Evolutionary conservation across 1,140 invertebrate genomes (phyloP).

Genomic region (Rhopalosiphum padi): DNA sequence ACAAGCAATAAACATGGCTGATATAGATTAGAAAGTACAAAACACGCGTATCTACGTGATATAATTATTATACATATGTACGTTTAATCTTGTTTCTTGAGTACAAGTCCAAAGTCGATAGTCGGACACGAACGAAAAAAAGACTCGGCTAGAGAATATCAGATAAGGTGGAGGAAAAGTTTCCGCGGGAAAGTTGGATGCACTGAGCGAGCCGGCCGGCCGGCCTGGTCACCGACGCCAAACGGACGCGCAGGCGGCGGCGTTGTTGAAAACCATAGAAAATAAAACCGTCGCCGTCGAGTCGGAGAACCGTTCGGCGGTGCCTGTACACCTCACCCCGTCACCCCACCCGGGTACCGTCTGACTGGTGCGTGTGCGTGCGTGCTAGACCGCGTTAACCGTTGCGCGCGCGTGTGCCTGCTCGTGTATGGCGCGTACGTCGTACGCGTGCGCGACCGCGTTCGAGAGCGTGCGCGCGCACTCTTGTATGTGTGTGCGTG

Average conservation of each 20-base stretch:
- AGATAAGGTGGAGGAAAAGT: not conserved
- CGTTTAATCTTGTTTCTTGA: no score
- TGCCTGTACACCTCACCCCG: no score
- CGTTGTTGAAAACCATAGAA: no score
- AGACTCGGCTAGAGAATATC: not conserved
- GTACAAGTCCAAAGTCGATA: not conserved
- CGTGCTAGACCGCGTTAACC: not conserved
- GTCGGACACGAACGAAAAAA: not conserved
- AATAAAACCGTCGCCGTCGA: not conserved
- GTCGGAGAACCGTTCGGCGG: not conserved
- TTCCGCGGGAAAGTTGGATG: not conserved
- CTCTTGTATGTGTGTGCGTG: not conserved
- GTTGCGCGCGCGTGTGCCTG: not conserved
- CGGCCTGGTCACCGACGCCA: not conserved
- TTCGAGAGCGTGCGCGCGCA: not conserved
- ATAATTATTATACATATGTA: not conserved
- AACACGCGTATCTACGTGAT: no score
- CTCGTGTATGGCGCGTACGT: not conserved
- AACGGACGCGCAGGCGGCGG: not conserved
- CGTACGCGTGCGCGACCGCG: not conserved
- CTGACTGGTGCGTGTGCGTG: not conserved
- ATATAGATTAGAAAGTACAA: not conserved
- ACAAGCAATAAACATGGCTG: no score
- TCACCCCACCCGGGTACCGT: no score
- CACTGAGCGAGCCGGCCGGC: not conserved